Conservation (phyloP, 2,888 invertebrate genomes). For the Bugula neritina region DNA sequence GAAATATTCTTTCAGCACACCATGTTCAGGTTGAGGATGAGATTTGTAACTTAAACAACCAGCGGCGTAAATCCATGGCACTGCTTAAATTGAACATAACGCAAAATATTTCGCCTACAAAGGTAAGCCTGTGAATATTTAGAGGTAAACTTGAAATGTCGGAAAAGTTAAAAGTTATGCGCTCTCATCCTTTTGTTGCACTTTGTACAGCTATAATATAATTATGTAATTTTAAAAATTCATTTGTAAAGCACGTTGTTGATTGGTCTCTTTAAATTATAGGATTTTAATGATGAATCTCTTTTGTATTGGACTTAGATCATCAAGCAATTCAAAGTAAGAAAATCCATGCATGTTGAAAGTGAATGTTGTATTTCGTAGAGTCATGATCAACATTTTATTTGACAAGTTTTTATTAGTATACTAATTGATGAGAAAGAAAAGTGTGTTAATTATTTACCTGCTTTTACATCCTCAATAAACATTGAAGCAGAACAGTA, state of each 20-base stretch:
- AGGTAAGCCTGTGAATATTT: not conserved
- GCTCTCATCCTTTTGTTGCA: too few species aligned
- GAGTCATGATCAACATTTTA: too few species aligned
- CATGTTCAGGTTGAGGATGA: slow-evolving; percentile 10
- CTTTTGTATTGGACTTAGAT: not conserved
- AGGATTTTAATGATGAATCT: not conserved
- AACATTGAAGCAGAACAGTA: too few species aligned
- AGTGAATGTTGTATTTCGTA: not conserved
- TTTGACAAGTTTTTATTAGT: too few species aligned
- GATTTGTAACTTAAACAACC: not conserved
- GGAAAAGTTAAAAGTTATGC: too few species aligned
- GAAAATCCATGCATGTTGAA: not conserved
- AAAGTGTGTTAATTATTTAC: too few species aligned
- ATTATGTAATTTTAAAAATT: too few species aligned
- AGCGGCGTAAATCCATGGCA: not conserved
- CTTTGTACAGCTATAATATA: too few species aligned
- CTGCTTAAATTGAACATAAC: not conserved
- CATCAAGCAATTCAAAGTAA: not conserved
- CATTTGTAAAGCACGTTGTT: not conserved
- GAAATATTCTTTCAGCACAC: not conserved
- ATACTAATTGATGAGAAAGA: too few species aligned
- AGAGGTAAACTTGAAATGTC: too few species aligned
- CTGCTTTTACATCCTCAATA: too few species aligned
- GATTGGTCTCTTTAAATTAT: not conserved
- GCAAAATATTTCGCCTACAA: not conserved